Percentiles rank a stretch among this genome's conserved stretches.
phyloP scores from a whole-genome alignment of 2,113 vertebrate species.

The Tachycineta bicolor region DNA sequence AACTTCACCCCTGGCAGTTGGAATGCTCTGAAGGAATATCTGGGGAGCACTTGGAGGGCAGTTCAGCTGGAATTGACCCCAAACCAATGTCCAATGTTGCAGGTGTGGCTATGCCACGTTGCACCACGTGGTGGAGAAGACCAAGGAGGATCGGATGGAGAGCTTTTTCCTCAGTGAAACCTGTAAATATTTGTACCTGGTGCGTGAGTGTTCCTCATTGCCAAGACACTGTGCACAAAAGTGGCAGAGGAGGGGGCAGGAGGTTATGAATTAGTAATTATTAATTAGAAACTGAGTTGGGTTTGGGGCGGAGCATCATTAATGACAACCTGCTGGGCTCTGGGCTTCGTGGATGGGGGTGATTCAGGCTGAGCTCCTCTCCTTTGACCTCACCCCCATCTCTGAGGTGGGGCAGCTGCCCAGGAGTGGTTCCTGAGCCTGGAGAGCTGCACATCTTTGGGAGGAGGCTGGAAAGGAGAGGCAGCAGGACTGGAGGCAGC shows the following conservation, averaged over 20 bases:
- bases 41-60: fast-evolving
- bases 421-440: background rate
- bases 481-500: background rate
- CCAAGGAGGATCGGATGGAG: constrained; percentile 98
- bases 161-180: constrained; percentile 99
- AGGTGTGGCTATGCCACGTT: constrained; percentile 98
- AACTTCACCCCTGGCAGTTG: background rate
- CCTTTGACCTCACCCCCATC: fast-evolving
- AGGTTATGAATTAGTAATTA: background rate
- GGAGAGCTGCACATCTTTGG: background rate
- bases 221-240: fast-evolving
- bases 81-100: background rate
- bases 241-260: background rate
- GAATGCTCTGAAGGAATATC: background rate
- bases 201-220: constrained; percentile 49
- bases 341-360: background rate
- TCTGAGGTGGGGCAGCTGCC: background rate
- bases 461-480: background rate
- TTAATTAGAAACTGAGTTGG: background rate
- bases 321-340: background rate
- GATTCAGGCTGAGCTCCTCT: background rate
- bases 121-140: constrained; percentile 97
- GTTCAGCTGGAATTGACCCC: background rate
- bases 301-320: fast-evolving
- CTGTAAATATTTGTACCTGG: constrained; percentile 97